Evolutionary conservation across 2,888 invertebrate species (phyloP).

Genomic region (Slavum lentiscoides): DNA sequence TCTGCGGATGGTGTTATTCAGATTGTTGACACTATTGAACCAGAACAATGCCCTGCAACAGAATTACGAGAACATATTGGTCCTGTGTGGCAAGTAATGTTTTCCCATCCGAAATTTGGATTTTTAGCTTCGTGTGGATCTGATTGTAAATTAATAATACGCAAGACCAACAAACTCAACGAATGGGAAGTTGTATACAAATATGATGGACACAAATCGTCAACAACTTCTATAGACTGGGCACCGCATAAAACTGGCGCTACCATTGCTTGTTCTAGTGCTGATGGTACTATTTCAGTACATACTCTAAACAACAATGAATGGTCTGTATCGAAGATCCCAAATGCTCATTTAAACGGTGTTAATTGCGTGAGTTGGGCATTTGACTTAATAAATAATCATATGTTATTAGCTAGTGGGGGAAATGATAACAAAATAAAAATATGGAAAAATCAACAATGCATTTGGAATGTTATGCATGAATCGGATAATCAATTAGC

Average conservation of each 20-base stretch:
- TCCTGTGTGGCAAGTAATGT: conserved; percentile 96
- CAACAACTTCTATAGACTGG: conserved; percentile 96
- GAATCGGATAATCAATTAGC: conserved; percentile 95
- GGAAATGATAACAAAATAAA: conserved; percentile 96
- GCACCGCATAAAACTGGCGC: conserved; percentile 94
- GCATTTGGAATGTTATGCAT: conserved; percentile 90
- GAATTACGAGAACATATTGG: conserved; percentile 89
- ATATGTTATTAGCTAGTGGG: conserved; percentile 66
- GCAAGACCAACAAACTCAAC: conserved; percentile 79
- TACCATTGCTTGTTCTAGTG: conserved; percentile 92
- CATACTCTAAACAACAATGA: conserved; percentile 68
- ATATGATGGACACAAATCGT: conserved; percentile 88
- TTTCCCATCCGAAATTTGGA: conserved; percentile 98
- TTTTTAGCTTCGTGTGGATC: conserved; percentile 97
- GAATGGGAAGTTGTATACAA: conserved; percentile 93
- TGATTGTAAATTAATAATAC: conserved; percentile 97
- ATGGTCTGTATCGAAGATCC: conserved; percentile 86
- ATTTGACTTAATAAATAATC: conserved; percentile 69
- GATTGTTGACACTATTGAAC: conserved; percentile 93
- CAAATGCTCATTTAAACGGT: conserved; percentile 95
- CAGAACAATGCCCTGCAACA: conserved; percentile 84
- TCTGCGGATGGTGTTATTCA: conserved; percentile 96
- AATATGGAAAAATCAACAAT: conserved; percentile 69
- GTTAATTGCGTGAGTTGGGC: conserved; percentile 97
- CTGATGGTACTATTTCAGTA: conserved; percentile 93